A percentile compares a stretch with the other conserved stretches of the same genome.
phyloP scores from a whole-genome alignment of 1,140 invertebrate species.

The Neocloeon triangulifer region DNA sequence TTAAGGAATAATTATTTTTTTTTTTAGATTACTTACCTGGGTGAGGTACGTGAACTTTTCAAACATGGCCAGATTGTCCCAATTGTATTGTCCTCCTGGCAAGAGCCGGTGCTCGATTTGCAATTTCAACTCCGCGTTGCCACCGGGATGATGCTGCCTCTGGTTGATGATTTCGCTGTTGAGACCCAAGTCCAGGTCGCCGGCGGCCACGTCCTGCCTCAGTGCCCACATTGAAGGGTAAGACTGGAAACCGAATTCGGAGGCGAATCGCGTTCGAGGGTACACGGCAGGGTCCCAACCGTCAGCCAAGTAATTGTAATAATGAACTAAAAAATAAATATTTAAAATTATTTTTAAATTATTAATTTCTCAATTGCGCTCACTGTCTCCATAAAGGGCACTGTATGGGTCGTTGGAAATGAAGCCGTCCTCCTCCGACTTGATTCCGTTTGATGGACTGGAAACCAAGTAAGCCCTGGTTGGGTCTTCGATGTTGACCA shows the following conservation, averaged over 20 bases:
- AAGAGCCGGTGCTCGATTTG: slow-evolving; percentile 32
- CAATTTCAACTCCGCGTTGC: slow-evolving; percentile 31
- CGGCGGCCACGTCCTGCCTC: slow-evolving; percentile 21
- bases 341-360: slow-evolving; percentile 6
- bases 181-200: slow-evolving; percentile 33
- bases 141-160: slow-evolving; percentile 60
- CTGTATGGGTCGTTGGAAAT: slow-evolving; percentile 55
- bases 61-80: slow-evolving; percentile 13
- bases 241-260: slow-evolving; percentile 91
- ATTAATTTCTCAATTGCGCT: slow-evolving; percentile 9
- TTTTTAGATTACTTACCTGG: slow-evolving; percentile 14
- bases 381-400: slow-evolving; percentile 68
- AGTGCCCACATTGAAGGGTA: slow-evolving; percentile 45
- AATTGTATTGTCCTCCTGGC: no score
- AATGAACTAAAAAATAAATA: slow-evolving; percentile 45
- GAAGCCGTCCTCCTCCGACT: slow-evolving; percentile 47
- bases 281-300: slow-evolving; percentile 58
- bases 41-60: slow-evolving; percentile 17
- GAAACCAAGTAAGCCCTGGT: slow-evolving; percentile 52
- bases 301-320: slow-evolving; percentile 69
- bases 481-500: slow-evolving; percentile 35
- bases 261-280: slow-evolving; percentile 64
- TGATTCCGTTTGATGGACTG: slow-evolving; percentile 76
- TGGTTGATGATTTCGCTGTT: slow-evolving; percentile 29
- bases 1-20: not conserved